Evolutionary conservation across 1,140 invertebrate species (phyloP).

Genomic region (Aphelenchoides fujianensis): DNA sequence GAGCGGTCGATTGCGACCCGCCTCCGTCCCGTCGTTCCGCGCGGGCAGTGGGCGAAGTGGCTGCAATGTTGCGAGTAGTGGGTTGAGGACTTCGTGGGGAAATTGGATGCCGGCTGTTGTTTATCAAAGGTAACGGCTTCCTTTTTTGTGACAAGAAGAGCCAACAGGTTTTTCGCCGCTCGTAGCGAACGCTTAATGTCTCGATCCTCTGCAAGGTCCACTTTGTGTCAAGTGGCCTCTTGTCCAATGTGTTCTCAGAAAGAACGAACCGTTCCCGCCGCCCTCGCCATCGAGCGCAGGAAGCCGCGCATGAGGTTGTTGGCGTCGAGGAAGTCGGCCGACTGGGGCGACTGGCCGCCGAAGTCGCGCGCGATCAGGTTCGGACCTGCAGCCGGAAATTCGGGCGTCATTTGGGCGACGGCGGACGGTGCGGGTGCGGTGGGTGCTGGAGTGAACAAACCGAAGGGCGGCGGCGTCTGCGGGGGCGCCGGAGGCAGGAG

Average conservation of each 20-base stretch:
- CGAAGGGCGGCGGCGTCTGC: conserved; percentile 4
- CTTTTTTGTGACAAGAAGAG: too few relatives aligned
- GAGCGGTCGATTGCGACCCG: conserved; percentile 42
- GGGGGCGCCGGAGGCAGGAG: conserved; percentile 3
- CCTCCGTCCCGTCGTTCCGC: conserved; percentile 41
- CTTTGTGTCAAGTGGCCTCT: too few relatives aligned
- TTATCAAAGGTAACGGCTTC: conserved; percentile 12
- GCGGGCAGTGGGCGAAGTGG: conserved; percentile 40
- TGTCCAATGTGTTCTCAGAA: too few relatives aligned
- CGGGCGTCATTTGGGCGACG: too few relatives aligned
- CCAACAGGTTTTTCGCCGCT: too few relatives aligned
- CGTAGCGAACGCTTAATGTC: too few relatives aligned
- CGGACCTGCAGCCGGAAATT: conserved; percentile 5
- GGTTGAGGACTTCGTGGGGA: too few relatives aligned
- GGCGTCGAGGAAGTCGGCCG: conserved; percentile 39
- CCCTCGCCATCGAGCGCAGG: conserved; percentile 41
- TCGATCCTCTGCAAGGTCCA: too few relatives aligned
- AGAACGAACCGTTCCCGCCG: conserved; percentile 38
- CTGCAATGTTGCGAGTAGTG: too few relatives aligned
- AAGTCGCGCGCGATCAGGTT: conserved; percentile 14
- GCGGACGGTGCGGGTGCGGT: too few relatives aligned
- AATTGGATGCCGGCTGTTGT: too few relatives aligned
- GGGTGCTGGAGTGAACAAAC: conserved; percentile 5
- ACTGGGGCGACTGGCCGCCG: not conserved
- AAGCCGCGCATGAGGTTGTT: conserved; percentile 50